Percentiles rank a stretch among this genome's conserved stretches.
phyloP scores from a whole-genome alignment of 2,888 invertebrate genomes.

The Aphidius colemani region DNA sequence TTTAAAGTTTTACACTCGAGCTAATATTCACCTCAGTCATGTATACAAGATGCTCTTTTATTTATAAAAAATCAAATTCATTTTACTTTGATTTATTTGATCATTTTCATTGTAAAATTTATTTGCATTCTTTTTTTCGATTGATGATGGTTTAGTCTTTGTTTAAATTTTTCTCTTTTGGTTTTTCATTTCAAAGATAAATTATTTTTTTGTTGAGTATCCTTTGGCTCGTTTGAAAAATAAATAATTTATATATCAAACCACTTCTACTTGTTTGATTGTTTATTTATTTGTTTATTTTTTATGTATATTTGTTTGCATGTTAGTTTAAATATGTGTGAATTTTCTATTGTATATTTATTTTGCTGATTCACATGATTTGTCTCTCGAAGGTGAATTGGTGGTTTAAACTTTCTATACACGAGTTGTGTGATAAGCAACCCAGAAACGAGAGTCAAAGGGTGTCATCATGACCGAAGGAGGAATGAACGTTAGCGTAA shows the following conservation, averaged over 20 bases:
- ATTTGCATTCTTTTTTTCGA: too few relatives aligned
- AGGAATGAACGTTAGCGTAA: slow-evolving; percentile 27
- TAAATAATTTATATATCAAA: too few relatives aligned
- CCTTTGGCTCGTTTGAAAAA: too few relatives aligned
- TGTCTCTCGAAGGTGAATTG: not conserved
- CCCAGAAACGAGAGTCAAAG: not conserved
- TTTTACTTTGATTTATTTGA: not conserved
- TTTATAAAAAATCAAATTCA: not conserved
- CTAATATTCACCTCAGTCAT: too few relatives aligned
- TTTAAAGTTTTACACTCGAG: too few relatives aligned
- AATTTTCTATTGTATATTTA: slow-evolving; percentile 6
- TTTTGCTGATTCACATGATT: not conserved
- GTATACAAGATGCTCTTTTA: not conserved
- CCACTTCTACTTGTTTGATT: not conserved
- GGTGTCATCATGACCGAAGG: slow-evolving; percentile 27
- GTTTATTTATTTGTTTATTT: not conserved
- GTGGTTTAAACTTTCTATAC: slow-evolving; percentile 1
- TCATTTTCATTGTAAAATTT: not conserved
- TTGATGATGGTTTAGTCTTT: too few relatives aligned
- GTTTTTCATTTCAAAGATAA: not conserved
- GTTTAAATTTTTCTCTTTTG: too few relatives aligned
- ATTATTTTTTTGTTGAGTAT: not conserved
- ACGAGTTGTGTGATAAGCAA: not conserved
- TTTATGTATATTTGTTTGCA: not conserved
- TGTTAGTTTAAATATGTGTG: too few relatives aligned